A percentile compares a stretch with the other conserved stretches of the same genome.
Conservation (phyloP, 2,888 invertebrate genomes). For the Lepidochrysops patricia region DNA sequence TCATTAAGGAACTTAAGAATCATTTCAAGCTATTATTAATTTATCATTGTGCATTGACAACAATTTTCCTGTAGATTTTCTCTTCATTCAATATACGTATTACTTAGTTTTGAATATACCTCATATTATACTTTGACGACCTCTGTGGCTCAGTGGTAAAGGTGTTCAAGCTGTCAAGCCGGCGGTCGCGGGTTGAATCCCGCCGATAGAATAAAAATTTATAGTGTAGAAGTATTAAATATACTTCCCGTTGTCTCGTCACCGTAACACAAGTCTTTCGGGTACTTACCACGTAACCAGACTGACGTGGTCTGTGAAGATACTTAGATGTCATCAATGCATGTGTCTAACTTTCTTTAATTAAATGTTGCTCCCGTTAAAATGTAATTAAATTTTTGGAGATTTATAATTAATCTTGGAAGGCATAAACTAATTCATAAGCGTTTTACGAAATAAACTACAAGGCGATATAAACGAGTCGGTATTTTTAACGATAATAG, state of each 20-base stretch:
- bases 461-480: slow-evolving; percentile 1
- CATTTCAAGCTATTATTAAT: not conserved
- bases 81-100: not conserved
- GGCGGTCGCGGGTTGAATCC: too few species aligned
- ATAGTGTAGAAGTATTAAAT: too few species aligned
- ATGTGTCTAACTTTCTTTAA: not conserved
- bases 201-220: too few species aligned
- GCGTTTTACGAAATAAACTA: slow-evolving; percentile 1
- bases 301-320: too few species aligned
- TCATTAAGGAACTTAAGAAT: not conserved
- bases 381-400: not conserved
- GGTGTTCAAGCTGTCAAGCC: too few species aligned
- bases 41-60: not conserved
- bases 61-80: not conserved
- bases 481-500: slow-evolving; percentile 12
- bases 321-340: not conserved
- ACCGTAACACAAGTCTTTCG: too few species aligned
- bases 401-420: not conserved
- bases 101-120: too few species aligned
- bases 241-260: too few species aligned
- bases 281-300: too few species aligned
- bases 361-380: not conserved
- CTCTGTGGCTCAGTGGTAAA: too few species aligned
- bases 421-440: not conserved
- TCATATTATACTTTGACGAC: too few species aligned